These are phyloP conservation scores for Pterocles gutturalis DNA, from an alignment of 2,113 vertebrate species.

Conservation along the genomic window DNA sequence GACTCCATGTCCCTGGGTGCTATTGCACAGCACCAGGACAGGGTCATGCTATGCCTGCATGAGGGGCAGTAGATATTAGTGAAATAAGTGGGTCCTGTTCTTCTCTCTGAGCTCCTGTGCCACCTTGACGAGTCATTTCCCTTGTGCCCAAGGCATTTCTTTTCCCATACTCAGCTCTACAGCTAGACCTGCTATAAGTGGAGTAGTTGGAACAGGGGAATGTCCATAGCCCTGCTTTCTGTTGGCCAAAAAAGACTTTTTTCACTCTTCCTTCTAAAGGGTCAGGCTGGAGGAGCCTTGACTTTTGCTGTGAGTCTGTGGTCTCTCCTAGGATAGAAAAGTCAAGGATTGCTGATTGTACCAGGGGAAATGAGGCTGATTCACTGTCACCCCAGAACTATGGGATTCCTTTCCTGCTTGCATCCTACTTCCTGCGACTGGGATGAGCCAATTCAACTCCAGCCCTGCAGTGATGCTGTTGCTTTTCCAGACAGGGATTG, in stretches of 20 bases:
- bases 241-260: background rate
- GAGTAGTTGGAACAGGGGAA: fast-evolving
- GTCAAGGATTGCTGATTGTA: background rate
- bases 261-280: background rate
- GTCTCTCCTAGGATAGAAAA: background rate
- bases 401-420: background rate
- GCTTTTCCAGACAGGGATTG: background rate
- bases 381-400: background rate
- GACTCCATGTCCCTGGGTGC: background rate
- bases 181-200: background rate
- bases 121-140: background rate
- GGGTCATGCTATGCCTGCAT: background rate
- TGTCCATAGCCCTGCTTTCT: background rate
- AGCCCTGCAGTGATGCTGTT: background rate
- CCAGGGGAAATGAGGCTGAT: background rate
- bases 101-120: background rate
- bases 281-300: background rate
- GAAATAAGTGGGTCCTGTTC: background rate
- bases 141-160: background rate
- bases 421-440: background rate
- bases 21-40: background rate
- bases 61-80: background rate
- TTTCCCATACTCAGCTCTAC: background rate
- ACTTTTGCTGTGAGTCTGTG: background rate
- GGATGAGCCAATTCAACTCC: background rate